Base-by-base conservation (phyloP, 2,113 vertebrate genomes). In the Aspiorhynchus laticeps region DNA sequence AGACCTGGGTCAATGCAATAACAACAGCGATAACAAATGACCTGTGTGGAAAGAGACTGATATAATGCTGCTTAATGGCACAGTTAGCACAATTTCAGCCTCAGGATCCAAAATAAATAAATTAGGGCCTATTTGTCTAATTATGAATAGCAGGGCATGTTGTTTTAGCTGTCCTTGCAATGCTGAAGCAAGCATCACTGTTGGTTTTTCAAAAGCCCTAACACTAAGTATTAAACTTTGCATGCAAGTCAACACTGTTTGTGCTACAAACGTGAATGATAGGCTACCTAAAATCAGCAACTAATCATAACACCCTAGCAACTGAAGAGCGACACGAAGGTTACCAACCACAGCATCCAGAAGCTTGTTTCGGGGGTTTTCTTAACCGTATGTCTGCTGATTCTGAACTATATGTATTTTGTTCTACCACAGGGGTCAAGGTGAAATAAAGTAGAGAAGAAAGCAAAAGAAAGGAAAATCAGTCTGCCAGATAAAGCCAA, bases 391-490 rank as follows among this genome's bases (percentile, higher is more conserved):
- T 75, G 24, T 14, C 36, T 75, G 10, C 24, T n/a, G 11, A 46
- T 5, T 75, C 38, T 76, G 41, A 26, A 48, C 1, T 14, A 48
- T 28, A 2, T 59, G 31, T 5, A 36, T 48, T 56, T 67, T 59
- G 6, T 74, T 61, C 10, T 17, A 63, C 10, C 19, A 41, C 75
- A 86, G 74, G 19, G 8, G 15, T 59, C 53, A 56, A 56, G 19
- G 28, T 9, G 38, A 3, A 65, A 75, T 24, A 24, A 61, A 76
- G 26, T 31, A 48, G 38, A 75, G 38, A 63, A 63, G 48, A 67
- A 33, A 78, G n/a, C 26, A 59, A 71, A 88, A 86, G 82, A 90
- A 86, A 87, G 33, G 88, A 46, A 24, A 41, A 78, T 48, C 46
- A 17, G 85, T 88, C 89, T 46, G 4, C 31, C 21, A n/a, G 43